Conservation (phyloP, 2,113 vertebrate species). For the Synchiropus splendidus region DNA sequence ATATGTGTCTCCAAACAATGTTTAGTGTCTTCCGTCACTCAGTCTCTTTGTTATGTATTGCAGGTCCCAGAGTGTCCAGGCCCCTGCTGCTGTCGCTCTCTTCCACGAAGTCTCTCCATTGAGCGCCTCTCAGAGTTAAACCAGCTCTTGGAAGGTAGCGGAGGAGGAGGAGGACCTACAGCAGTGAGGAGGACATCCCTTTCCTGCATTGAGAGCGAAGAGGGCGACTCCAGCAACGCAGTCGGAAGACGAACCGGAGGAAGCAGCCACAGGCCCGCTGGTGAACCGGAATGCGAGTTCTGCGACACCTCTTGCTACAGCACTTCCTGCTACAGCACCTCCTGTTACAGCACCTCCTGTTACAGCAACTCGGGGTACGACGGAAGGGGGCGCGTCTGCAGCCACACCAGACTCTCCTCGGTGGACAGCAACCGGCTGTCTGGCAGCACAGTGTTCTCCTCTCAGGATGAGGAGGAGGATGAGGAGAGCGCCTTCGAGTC, state of each 20-base stretch:
- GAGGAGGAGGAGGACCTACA: slow-evolving; percentile 11
- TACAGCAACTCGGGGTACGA: slow-evolving; percentile 87
- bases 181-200: slow-evolving; percentile 31
- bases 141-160: slow-evolving; percentile 68
- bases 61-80: slow-evolving; percentile 57
- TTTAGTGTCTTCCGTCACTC: no score
- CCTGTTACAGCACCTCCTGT: slow-evolving; percentile 89
- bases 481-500: slow-evolving; percentile 93
- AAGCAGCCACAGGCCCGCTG: slow-evolving; percentile 61
- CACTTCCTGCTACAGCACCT: slow-evolving; percentile 88
- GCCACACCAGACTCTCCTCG: slow-evolving; percentile 89
- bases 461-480: slow-evolving; percentile 90
- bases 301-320: slow-evolving; percentile 91
- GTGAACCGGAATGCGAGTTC: slow-evolving; percentile 81
- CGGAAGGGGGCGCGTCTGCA: slow-evolving; percentile 77
- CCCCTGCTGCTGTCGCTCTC: slow-evolving; percentile 53
- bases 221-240: slow-evolving; percentile 34
- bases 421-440: slow-evolving; percentile 92
- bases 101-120: slow-evolving; percentile 66
- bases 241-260: slow-evolving; percentile 59
- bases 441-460: slow-evolving; percentile 94
- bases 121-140: slow-evolving; percentile 73
- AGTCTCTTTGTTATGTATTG: background rate
- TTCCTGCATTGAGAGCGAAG: slow-evolving; percentile 72
- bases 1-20: no score